These are phyloP conservation scores for Clistopyga incitator DNA, from an alignment of 2,888 invertebrate genomes.

Conservation along the genomic window DNA sequence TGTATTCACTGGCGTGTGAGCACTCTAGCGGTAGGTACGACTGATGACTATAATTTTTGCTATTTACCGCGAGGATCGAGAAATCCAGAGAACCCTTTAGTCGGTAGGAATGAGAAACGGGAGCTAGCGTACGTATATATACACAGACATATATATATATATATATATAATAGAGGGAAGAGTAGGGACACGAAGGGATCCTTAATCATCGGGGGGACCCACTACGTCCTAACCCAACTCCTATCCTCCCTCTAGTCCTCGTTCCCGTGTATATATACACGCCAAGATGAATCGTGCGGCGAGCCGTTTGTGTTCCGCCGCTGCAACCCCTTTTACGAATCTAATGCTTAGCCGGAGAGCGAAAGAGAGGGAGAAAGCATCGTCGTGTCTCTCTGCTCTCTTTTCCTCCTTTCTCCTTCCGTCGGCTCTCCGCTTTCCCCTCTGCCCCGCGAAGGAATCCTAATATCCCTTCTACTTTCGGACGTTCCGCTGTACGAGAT, in stretches of 20 bases:
- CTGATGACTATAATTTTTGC: conserved; percentile 61
- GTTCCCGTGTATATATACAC: background rate
- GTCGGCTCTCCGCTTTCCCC: background rate
- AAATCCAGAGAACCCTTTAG: conserved; percentile 37
- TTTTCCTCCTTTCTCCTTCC: conserved; percentile 38
- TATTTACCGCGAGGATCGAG: conserved; percentile 29
- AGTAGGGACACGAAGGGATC: conserved; percentile 70
- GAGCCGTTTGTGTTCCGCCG: conserved; percentile 70
- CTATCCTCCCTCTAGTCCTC: conserved; percentile 43
- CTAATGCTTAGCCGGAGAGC: conserved; percentile 54
- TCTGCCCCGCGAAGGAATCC: conserved; percentile 19
- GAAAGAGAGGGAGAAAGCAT: background rate
- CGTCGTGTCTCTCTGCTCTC: conserved; percentile 14
- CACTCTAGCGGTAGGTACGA: conserved; percentile 30
- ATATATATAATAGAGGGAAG: conserved; percentile 19
- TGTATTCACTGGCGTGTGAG: conserved; percentile 7
- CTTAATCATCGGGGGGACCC: conserved; percentile 73
- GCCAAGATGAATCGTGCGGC: conserved; percentile 74
- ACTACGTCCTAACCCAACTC: conserved; percentile 33
- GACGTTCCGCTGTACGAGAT: conserved; percentile 16
- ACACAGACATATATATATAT: conserved; percentile 9
- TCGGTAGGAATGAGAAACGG: conserved; percentile 2
- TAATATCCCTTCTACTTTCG: conserved; percentile 27
- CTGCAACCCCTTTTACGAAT: conserved; percentile 73
- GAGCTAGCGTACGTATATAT: conserved; percentile 17